A percentile compares a stretch with the other conserved stretches of the same genome.
Evolutionary conservation across 2,797 vertebrate genomes (phyloP).

Genomic region (Pachyuromys duprasi): DNA sequence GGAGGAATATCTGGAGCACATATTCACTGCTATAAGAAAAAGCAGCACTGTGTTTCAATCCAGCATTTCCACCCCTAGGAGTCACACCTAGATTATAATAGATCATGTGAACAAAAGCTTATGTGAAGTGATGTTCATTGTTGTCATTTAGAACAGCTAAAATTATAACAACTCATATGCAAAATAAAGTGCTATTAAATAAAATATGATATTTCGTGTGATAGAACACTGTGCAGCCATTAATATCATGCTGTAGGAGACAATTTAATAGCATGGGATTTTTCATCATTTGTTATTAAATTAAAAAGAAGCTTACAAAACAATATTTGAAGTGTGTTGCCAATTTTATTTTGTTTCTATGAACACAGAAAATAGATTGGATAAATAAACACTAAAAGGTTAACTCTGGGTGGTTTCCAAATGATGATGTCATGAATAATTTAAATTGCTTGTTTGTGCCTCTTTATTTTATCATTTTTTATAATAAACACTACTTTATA

Average conservation of each 20-base stretch:
- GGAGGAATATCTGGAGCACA: conserved; percentile 17
- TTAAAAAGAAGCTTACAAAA: conserved; percentile 66
- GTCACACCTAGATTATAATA: conserved; percentile 55
- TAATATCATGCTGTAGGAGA: conserved; percentile 61
- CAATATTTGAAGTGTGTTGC: conserved; percentile 53
- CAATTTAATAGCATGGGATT: conserved; percentile 63
- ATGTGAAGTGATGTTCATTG: conserved; percentile 33
- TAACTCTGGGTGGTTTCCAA: conserved; percentile 57
- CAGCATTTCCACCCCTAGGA: conserved; percentile 37
- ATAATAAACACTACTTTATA: conserved; percentile 63
- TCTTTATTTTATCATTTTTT: conserved; percentile 68
- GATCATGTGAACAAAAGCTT: conserved; percentile 60
- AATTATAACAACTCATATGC: conserved; percentile 60
- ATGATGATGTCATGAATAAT: conserved; percentile 67
- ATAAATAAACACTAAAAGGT: conserved; percentile 70
- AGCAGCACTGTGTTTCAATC: conserved; percentile 32
- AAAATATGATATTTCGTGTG: conserved; percentile 64
- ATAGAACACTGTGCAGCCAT: conserved; percentile 40
- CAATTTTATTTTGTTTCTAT: conserved; percentile 66
- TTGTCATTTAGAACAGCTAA: conserved; percentile 59
- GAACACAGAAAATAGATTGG: conserved; percentile 66
- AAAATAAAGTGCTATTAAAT: conserved; percentile 72
- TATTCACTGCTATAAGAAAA: conserved; percentile 45
- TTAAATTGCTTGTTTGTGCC: conserved; percentile 65
- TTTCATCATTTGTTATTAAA: conserved; percentile 73